phyloP scores from a whole-genome alignment of 1,140 invertebrate genomes.

The Harlomillsia oculata region DNA sequence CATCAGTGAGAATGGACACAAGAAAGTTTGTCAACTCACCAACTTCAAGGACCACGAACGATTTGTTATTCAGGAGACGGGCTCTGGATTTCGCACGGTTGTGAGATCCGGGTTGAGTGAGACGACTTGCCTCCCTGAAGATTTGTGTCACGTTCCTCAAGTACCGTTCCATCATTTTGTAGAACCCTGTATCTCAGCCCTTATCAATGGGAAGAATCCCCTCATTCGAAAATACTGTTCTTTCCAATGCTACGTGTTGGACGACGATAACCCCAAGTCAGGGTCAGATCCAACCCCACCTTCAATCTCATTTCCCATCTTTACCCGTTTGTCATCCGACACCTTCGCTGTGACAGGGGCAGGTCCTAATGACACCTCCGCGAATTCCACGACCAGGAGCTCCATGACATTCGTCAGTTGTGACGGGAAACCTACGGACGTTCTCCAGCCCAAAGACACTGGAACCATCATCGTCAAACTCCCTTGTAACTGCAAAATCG shows the following conservation, averaged over 20 bases:
- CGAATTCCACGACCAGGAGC: too few species aligned
- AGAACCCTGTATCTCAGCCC: constrained; percentile 3
- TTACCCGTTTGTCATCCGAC: constrained; percentile 4
- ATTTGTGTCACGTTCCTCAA: constrained; percentile 12
- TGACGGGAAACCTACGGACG: not conserved
- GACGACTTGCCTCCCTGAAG: constrained; percentile 3
- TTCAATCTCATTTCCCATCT: too few species aligned
- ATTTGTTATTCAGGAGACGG: constrained; percentile 7
- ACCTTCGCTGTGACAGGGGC: constrained; percentile 11
- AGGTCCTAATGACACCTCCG: not conserved
- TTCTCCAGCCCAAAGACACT: constrained; percentile 1
- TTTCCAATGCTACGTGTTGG: constrained; percentile 5
- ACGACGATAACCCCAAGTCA: not conserved
- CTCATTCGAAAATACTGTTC: constrained; percentile 1
- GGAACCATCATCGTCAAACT: constrained; percentile 9
- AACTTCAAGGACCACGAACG: constrained; percentile 7
- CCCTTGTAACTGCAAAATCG: constrained; percentile 9
- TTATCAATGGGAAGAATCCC: not conserved
- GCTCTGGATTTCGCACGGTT: not conserved
- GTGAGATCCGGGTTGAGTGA: not conserved
- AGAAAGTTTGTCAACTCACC: constrained; percentile 17
- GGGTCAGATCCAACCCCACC: too few species aligned
- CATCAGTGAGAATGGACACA: not conserved
- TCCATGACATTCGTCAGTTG: too few species aligned
- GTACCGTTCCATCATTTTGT: not conserved